Percentiles rank a stretch among this genome's conserved stretches.
Evolutionary conservation across 2,888 invertebrate species (phyloP).

Genomic region (Spatulosminthurus flaviceps): DNA sequence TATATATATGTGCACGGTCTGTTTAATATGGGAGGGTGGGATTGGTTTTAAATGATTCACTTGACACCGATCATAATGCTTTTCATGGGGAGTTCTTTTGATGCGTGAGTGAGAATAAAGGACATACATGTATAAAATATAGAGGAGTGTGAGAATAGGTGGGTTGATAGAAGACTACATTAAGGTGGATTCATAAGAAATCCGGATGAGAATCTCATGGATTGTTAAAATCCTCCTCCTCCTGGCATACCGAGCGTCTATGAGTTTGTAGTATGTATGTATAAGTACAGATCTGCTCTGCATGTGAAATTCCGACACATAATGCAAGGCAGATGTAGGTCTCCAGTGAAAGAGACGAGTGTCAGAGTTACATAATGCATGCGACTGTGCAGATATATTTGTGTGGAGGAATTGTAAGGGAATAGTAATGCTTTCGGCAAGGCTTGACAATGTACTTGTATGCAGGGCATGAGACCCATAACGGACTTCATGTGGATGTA

Average conservation of each 20-base stretch:
- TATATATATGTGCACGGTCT: background rate
- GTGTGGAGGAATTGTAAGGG: too few relatives aligned
- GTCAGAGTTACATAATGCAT: too few relatives aligned
- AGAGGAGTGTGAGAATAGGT: background rate
- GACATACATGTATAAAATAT: too few relatives aligned
- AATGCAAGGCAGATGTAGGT: background rate
- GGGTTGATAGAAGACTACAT: background rate
- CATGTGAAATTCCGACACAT: background rate
- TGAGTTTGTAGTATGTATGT: too few relatives aligned
- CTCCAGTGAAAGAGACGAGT: too few relatives aligned
- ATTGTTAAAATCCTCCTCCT: conserved; percentile 37
- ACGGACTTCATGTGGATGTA: too few relatives aligned
- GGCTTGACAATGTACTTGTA: too few relatives aligned
- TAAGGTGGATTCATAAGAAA: conserved; percentile 21
- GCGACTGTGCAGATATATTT: too few relatives aligned
- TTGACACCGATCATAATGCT: background rate
- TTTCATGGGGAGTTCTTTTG: background rate
- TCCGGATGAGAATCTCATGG: conserved; percentile 28
- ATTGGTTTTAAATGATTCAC: conserved; percentile 5
- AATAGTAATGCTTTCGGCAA: too few relatives aligned
- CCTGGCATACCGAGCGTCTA: conserved; percentile 28
- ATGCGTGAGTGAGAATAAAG: background rate
- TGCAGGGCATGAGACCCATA: too few relatives aligned
- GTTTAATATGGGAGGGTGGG: too few relatives aligned
- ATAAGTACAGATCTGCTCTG: background rate